Evolutionary conservation across 1,140 invertebrate genomes (phyloP).

Genomic region (Megalopta genalis): DNA sequence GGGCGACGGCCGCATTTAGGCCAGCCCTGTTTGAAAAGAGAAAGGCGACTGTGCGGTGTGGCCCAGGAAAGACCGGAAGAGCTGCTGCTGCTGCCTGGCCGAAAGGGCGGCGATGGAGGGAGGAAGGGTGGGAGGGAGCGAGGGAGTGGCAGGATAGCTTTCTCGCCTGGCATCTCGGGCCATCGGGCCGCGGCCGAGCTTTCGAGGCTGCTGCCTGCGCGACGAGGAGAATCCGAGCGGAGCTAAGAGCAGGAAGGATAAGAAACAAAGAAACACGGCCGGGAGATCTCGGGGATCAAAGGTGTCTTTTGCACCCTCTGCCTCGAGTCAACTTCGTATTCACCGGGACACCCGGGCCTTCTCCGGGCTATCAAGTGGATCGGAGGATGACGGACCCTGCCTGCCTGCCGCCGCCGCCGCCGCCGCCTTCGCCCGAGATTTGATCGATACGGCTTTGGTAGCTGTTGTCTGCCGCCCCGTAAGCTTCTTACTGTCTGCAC

Average conservation of each 20-base stretch:
- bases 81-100: not conserved
- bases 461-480: not conserved
- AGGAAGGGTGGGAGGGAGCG: too few relatives aligned
- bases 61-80: not conserved
- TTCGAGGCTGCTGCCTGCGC: too few relatives aligned
- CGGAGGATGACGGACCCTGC: not conserved
- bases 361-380: not conserved
- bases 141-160: conserved; percentile 5
- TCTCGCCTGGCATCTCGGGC: not conserved
- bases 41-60: conserved; percentile 23
- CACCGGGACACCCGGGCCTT: conserved; percentile 6
- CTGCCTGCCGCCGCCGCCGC: too few relatives aligned
- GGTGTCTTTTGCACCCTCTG: not conserved
- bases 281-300: conserved; percentile 26
- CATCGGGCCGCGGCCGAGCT: too few relatives aligned
- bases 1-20: conserved; percentile 43
- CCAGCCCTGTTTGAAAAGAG: conserved; percentile 33
- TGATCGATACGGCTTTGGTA: conserved; percentile 21
- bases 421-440: not conserved
- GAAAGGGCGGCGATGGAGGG: not conserved
- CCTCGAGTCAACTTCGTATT: conserved; percentile 27
- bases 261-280: conserved; percentile 8
- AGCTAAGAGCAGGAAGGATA: conserved; percentile 3
- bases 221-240: too few relatives aligned
- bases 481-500: conserved; percentile 38